These are phyloP conservation scores for Pachyramphus minor DNA, from an alignment of 2,113 vertebrate genomes.

Conservation along the genomic window DNA sequence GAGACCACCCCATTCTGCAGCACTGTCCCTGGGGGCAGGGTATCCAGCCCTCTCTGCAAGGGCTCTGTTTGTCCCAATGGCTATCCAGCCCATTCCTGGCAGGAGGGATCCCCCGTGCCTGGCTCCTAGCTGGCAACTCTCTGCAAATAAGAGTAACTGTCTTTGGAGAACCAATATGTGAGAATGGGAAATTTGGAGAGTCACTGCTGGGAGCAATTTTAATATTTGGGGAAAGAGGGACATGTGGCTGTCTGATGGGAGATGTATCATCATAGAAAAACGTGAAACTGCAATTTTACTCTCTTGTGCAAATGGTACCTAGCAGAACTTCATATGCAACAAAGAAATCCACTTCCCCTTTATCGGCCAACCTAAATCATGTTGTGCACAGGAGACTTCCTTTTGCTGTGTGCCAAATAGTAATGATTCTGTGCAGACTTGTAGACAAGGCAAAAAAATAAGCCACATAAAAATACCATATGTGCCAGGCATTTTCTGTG, in stretches of 20 bases:
- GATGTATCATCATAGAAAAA: slow-evolving; percentile 7
- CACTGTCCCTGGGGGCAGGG: accelerated
- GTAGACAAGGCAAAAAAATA: slow-evolving; percentile 41
- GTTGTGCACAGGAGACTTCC: slow-evolving; percentile 56
- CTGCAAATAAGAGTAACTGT: neutral
- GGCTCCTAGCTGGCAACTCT: neutral
- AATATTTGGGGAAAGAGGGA: slow-evolving; percentile 7
- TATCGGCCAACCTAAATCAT: slow-evolving; percentile 55
- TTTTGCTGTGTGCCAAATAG: slow-evolving; percentile 46
- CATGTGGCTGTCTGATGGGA: neutral
- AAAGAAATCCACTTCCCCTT: slow-evolving; percentile 49
- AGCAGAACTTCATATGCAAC: slow-evolving; percentile 53
- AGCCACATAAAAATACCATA: slow-evolving; percentile 43
- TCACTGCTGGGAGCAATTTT: neutral
- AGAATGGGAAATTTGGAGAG: neutral
- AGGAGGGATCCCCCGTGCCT: neutral
- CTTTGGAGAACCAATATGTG: neutral
- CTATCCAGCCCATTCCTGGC: accelerated
- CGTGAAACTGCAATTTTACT: slow-evolving; percentile 26
- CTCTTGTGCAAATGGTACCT: slow-evolving; percentile 28
- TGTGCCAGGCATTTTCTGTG: slow-evolving; percentile 23
- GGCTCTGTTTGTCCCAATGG: neutral
- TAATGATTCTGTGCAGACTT: slow-evolving; percentile 47
- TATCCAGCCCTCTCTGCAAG: neutral
- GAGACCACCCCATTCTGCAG: neutral